These are phyloP conservation scores for Kryptolebias ocellatus DNA, from an alignment of 2,797 vertebrate genomes.

Conservation along the genomic window DNA sequence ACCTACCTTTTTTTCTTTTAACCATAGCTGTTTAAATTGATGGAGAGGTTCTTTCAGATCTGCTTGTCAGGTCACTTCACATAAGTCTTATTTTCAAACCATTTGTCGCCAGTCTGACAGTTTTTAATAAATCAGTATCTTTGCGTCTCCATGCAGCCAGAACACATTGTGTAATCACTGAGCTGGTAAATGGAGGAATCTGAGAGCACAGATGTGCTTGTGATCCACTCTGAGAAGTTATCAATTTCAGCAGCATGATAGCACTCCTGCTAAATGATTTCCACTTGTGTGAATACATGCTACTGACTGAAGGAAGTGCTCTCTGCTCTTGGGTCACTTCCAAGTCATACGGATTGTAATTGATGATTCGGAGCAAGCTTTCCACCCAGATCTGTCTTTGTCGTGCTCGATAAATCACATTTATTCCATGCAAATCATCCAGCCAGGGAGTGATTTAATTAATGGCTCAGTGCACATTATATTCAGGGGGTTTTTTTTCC, in stretches of 20 bases:
- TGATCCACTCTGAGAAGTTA: constrained; percentile 37
- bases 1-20: not conserved
- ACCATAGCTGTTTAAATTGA: not conserved
- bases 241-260: constrained; percentile 24
- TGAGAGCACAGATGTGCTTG: not conserved
- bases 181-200: constrained; percentile 25
- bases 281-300: constrained; percentile 9
- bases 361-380: constrained; percentile 76
- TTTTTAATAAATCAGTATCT: not conserved
- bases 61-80: not conserved
- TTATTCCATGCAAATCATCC: constrained; percentile 80
- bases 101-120: not conserved
- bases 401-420: constrained; percentile 82
- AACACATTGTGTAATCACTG: not conserved
- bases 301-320: constrained; percentile 36
- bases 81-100: constrained; percentile 6
- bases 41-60: not conserved
- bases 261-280: constrained; percentile 24
- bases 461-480: constrained; percentile 78
- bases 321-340: constrained; percentile 68
- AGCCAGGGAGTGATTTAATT: constrained; percentile 77
- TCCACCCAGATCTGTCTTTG: constrained; percentile 79
- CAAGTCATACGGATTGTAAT: constrained; percentile 71
- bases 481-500: constrained; percentile 54
- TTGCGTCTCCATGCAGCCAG: not conserved